A percentile compares a stretch with the other conserved stretches of the same genome.
Conservation (phyloP, 35 echinoderm and acorn worm species). For the Anneissia japonica region DNA sequence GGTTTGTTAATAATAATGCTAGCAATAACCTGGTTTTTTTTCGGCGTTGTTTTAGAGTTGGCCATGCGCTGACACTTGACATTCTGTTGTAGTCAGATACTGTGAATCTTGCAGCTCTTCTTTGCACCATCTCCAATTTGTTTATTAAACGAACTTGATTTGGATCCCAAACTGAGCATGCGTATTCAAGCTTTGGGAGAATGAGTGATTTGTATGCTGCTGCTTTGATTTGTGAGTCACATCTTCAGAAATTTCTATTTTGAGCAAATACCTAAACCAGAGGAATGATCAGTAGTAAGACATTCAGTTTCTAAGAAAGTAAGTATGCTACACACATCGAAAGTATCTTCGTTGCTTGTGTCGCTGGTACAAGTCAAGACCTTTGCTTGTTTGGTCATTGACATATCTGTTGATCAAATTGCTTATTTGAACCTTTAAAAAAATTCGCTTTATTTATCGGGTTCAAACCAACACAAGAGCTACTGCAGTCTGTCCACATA, state of each 20-base stretch:
- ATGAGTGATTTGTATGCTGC: constrained; percentile 7
- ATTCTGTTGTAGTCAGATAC: constrained; percentile 8
- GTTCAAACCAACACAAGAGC: no score
- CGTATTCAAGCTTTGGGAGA: constrained; percentile 7
- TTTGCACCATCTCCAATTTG: constrained; percentile 23
- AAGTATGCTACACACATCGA: no score
- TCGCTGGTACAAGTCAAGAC: no score
- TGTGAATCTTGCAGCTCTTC: constrained; percentile 11
- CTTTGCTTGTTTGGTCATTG: no score
- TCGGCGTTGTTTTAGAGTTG: constrained; percentile 10
- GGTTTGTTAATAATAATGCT: neutral
- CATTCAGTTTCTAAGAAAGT: no score
- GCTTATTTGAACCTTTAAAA: no score
- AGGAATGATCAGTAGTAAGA: no score
- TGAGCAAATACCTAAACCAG: no score
- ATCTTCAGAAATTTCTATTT: constrained; percentile 3
- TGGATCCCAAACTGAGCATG: constrained; percentile 13
- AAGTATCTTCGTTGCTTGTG: no score
- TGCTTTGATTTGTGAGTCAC: neutral
- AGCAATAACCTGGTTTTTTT: neutral
- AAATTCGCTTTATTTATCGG: no score
- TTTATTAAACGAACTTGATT: neutral
- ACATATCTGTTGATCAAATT: no score
- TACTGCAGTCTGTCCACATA: no score
- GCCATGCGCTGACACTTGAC: constrained; percentile 23